These are phyloP conservation scores for Orthonyx spaldingii DNA, from an alignment of 2,113 vertebrate genomes.

Conservation along the genomic window DNA sequence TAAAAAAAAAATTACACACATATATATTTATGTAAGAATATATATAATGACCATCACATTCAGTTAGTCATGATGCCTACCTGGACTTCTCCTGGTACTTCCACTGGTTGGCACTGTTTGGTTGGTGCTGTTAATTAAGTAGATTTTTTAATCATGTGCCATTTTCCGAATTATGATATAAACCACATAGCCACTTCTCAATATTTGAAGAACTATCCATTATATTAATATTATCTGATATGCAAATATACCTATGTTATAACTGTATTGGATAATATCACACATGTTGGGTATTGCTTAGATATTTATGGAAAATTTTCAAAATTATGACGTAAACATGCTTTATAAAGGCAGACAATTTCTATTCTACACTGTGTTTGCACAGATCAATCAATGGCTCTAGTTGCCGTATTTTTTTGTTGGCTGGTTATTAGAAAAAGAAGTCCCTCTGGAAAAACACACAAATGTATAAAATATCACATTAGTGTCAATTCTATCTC, in stretches of 20 bases:
- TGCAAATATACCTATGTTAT: background rate
- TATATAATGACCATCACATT: background rate
- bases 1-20: background rate
- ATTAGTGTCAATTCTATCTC: background rate
- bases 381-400: background rate
- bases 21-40: background rate
- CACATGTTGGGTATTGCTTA: background rate
- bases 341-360: background rate
- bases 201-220: background rate
- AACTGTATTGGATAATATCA: background rate
- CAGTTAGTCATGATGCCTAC: background rate
- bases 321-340: background rate
- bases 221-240: background rate
- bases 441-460: background rate
- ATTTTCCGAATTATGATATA: background rate
- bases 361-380: background rate
- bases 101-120: background rate
- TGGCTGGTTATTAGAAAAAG: background rate
- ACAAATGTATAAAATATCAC: background rate
- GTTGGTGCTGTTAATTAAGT: background rate
- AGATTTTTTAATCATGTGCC: background rate
- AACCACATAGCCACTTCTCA: background rate
- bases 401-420: background rate
- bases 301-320: background rate
- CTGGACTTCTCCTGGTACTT: background rate